A percentile compares a stretch with the other conserved stretches of the same genome.
phyloP scores from a whole-genome alignment of 2,888 invertebrate species.

The Eupithecia inturbata region DNA sequence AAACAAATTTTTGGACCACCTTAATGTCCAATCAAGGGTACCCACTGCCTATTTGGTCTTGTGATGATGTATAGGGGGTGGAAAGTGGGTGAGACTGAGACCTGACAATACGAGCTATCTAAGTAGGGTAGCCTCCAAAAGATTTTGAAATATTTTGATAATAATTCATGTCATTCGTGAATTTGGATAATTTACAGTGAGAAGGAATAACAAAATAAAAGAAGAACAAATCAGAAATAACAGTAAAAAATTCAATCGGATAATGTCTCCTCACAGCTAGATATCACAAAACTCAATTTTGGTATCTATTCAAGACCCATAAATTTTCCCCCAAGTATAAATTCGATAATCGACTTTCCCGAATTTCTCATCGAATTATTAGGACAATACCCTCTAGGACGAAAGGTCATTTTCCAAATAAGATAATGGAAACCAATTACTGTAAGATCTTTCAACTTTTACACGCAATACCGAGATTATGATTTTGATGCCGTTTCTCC shows the following conservation, averaged over 20 bases:
- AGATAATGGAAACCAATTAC: conserved; percentile 33
- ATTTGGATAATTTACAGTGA: too few relatives aligned
- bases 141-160: background rate
- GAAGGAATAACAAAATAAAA: background rate
- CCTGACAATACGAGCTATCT: background rate
- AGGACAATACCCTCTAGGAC: conserved; percentile 28
- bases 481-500: conserved; percentile 8
- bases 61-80: background rate
- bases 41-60: conserved; percentile 7
- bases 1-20: too few relatives aligned
- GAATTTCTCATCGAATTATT: conserved; percentile 29
- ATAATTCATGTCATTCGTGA: background rate
- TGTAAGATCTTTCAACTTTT: conserved; percentile 23
- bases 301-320: conserved; percentile 22
- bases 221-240: background rate
- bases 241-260: background rate
- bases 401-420: conserved; percentile 22
- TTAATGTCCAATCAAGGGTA: conserved; percentile 21
- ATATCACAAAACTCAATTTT: conserved; percentile 3
- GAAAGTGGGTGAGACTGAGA: background rate
- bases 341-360: conserved; percentile 26
- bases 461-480: conserved; percentile 26
- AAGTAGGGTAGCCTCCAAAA: background rate
- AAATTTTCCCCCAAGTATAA: conserved; percentile 29
- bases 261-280: background rate